Base-by-base conservation (phyloP, 2,888 invertebrate genomes). In the Agrilus biguttatus region DNA sequence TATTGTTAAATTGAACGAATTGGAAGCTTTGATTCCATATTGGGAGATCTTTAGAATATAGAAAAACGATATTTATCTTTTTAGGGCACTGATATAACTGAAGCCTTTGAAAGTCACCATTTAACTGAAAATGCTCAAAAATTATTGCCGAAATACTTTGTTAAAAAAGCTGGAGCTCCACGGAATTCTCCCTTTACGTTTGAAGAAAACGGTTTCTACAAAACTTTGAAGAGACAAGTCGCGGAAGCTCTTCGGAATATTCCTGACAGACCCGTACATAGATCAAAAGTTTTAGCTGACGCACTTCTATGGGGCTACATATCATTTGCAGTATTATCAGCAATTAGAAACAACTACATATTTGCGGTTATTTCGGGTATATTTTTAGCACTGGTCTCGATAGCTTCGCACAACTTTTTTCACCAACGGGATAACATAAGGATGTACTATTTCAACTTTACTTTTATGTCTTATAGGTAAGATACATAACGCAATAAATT, bases 181-280 rank as follows among this genome's bases (percentile, higher is more conserved):
- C 69, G 86, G 53, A 78, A 77, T 55, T 77, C 80, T 2, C 81
- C 82, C 0, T 74, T 82, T 49, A 84, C 83, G 0, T 79, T 87
- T 53, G 61, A 80, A 40, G 72, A 78, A n/a, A 69, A 79, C 49
- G 84, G 80, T 6, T 86, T 87, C 60, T 87, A 80, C 56, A 71
- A 65, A 54, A 80, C 77, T 0, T 67, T 87, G 6, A 82, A 80
- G 58, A 63, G 60, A 42, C 68, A 72, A 14, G 74, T 74, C 1
- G 53, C 59, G n/a, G 66, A 73, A 34, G 71, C 74, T 51, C 54
- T 81, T 5, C 70, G 73, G 51, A 69, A 68, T 8, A 61, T 79
- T 43, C 73, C 62, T 49, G 67, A 61, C 51, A 51, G 21, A 49
- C 51, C 63, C 0, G 54, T 59, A 6, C 28, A n/a, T 2, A 57